Base-by-base conservation (phyloP, 2,113 vertebrate genomes). In the Bettongia penicillata region DNA sequence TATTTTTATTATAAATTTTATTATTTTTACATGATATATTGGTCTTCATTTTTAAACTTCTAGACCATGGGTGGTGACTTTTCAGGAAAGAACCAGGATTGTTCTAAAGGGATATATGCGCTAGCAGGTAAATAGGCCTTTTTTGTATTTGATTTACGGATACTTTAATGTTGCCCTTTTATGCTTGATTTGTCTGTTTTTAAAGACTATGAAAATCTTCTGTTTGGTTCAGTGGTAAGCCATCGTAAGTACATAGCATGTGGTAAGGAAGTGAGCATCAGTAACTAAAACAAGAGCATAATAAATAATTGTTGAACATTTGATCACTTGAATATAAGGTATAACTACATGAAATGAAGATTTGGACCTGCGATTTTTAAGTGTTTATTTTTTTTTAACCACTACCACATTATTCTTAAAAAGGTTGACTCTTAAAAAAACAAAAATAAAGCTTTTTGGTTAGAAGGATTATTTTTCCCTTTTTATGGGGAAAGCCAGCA, bases 1-100 rank as follows among this genome's bases (percentile, higher is more conserved):
- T 48, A 37, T 84, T 92, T 91, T 96, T 94, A 51, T n/a, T n/a
- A n/a, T n/a, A n/a, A n/a, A n/a, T n/a, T 93, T 96, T 91, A 47
- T 92, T 48, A 37, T 84, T 92, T 91, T 96, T 94, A 51, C 90
- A 28, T 91, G 94, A 16, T 93, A 0, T 93, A 48, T 52, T 90
- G 90, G 52, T 96, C 19, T 51, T 93, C 77, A 55, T 94, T 61
- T 91, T 95, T 95, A 92, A 94, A 94, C 37, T 96, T 98, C 89
- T 61, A 99, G 99, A 99, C 99, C 7, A 99, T 99, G 99, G 99
- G 99, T 96, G 99, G 99, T 23, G 99, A 99, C 97, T 99, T 99
- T 98, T 99, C 99, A 3, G 99, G 99, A 96, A 99, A 99, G 99
- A 99, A 99, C 97, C 99, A 99, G 98, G 99, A 99, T 98, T 99